Evolutionary conservation across 1,140 invertebrate species (phyloP).

Genomic region (Anoplophora glabripennis): DNA sequence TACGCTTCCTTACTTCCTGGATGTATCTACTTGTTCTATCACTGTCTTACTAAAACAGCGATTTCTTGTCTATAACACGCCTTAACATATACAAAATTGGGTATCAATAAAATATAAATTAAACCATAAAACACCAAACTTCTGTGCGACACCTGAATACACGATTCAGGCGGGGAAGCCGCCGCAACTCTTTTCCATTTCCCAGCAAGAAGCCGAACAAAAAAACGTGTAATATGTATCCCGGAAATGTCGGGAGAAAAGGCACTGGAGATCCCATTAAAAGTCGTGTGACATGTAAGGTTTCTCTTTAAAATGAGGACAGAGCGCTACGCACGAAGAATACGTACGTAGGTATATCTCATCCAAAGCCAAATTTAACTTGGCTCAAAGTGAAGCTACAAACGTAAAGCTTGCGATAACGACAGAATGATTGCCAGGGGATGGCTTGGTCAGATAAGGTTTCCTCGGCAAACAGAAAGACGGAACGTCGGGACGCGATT

Average conservation of each 20-base stretch:
- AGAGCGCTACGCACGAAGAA: constrained; percentile 1
- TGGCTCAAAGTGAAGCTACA: constrained; percentile 10
- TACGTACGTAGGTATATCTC: constrained; percentile 7
- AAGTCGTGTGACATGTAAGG: constrained; percentile 9
- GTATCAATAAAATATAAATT: no score
- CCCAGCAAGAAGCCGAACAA: no score
- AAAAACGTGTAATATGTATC: constrained; percentile 1
- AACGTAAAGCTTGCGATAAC: constrained; percentile 20
- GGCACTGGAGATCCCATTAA: constrained; percentile 17
- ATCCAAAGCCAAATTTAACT: constrained; percentile 12
- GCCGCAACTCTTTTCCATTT: no score
- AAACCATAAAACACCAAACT: no score
- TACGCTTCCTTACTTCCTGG: no score
- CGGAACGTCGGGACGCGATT: no score
- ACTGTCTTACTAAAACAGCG: no score
- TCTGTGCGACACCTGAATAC: no score
- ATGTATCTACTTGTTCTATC: no score
- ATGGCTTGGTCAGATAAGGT: constrained; percentile 26
- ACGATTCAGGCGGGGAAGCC: no score
- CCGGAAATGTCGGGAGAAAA: constrained; percentile 4
- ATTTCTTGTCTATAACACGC: no score
- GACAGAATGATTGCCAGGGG: constrained; percentile 25
- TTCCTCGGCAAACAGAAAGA: constrained; percentile 19
- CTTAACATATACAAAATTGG: no score
- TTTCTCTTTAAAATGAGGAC: constrained; percentile 11